These are phyloP conservation scores for Spermophilus dauricus DNA, from an alignment of 2,113 vertebrate genomes.

Conservation along the genomic window DNA sequence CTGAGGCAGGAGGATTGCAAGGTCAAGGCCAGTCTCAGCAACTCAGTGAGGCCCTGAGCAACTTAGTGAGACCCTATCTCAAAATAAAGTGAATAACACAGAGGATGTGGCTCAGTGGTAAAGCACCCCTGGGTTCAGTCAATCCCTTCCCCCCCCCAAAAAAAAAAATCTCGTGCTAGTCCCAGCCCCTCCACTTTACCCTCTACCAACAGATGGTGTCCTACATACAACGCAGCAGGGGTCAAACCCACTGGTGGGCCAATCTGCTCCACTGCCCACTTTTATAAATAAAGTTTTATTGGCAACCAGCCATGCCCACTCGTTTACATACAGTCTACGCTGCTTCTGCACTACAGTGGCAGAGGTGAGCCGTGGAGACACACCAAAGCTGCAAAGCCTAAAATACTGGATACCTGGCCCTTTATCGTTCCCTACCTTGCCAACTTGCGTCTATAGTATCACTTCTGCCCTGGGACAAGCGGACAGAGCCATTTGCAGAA, in stretches of 20 bases:
- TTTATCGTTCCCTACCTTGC: neutral
- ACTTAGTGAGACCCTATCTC: neutral
- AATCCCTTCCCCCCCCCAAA: neutral
- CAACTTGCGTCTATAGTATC: neutral
- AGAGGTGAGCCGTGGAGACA: neutral
- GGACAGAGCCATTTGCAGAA: neutral
- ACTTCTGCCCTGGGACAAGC: neutral
- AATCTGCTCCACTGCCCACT: neutral
- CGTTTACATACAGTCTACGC: too few species aligned
- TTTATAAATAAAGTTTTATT: slow-evolving; percentile 45
- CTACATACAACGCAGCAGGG: neutral
- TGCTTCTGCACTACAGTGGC: neutral
- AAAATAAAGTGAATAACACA: neutral
- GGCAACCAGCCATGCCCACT: neutral
- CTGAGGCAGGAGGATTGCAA: neutral
- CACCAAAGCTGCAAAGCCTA: neutral
- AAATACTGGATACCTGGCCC: neutral
- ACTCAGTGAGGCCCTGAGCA: neutral
- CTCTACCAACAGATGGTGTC: neutral
- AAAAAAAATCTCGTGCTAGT: neutral
- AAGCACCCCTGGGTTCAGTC: neutral
- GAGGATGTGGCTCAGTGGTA: neutral
- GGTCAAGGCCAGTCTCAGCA: neutral
- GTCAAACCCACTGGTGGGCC: neutral
- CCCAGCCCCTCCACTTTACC: neutral